phyloP scores from a whole-genome alignment of 2,113 vertebrate species.

The Myiozetetes cayanensis region DNA sequence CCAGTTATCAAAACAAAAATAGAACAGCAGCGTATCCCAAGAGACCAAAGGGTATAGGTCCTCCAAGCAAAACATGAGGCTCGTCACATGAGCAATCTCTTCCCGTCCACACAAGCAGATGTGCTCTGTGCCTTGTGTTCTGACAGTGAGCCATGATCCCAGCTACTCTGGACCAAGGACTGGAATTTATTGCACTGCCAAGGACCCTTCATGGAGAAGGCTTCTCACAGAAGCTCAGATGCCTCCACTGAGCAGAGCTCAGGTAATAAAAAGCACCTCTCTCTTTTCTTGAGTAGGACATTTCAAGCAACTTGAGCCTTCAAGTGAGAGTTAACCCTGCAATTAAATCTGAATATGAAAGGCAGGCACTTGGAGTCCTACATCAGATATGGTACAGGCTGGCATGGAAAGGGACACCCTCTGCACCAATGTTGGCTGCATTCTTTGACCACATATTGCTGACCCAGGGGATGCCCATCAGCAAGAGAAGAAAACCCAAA shows the following conservation, averaged over 20 bases:
- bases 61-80: background rate
- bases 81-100: background rate
- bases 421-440: background rate
- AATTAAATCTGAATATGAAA: background rate
- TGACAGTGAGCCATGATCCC: background rate
- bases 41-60: background rate
- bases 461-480: background rate
- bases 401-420: background rate
- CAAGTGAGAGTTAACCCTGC: background rate
- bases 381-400: background rate
- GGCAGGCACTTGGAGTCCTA: background rate
- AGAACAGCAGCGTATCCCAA: slow-evolving; percentile 1
- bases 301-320: background rate
- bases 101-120: fast-evolving
- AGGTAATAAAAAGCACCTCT: background rate
- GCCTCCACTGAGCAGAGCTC: background rate
- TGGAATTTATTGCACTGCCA: background rate
- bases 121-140: background rate
- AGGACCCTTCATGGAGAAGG: fast-evolving
- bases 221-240: background rate
- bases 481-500: fast-evolving
- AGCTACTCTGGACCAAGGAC: background rate
- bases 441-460: background rate
- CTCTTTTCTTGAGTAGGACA: background rate
- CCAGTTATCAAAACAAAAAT: slow-evolving; percentile 47